These are phyloP conservation scores for Peromyscus aztecus DNA, from an alignment of 2,797 vertebrate species.

Conservation along the genomic window DNA sequence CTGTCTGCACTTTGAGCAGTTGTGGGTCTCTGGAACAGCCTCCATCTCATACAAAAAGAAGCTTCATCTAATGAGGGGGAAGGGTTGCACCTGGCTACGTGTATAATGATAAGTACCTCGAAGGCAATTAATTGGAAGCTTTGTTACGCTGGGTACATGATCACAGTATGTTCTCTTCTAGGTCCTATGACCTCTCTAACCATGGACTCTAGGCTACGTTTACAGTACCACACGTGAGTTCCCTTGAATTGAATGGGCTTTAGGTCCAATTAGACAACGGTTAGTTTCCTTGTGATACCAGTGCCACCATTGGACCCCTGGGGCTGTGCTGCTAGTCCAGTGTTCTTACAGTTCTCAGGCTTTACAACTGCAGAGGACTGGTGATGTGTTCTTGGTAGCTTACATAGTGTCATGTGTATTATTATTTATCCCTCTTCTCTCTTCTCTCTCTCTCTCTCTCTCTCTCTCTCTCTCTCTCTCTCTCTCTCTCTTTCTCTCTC, in stretches of 20 bases:
- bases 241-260: background rate
- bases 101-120: background rate
- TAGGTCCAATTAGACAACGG: background rate
- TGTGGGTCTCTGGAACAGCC: background rate
- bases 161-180: background rate
- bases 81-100: background rate
- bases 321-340: background rate
- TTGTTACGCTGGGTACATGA: background rate
- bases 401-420: background rate
- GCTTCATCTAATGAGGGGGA: background rate
- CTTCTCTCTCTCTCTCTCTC: too few relatives aligned
- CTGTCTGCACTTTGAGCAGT: background rate
- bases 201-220: background rate
- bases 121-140: background rate
- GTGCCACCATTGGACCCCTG: background rate
- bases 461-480: background rate
- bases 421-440: background rate
- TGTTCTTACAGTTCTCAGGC: background rate
- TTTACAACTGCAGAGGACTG: background rate
- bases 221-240: background rate
- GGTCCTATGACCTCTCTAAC: background rate
- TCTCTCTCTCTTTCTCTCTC: background rate
- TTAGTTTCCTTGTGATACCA: background rate
- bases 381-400: background rate
- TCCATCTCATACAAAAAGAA: background rate